Base-by-base conservation (phyloP, 1,140 invertebrate genomes). In the Maconellicoccus hirsutus region DNA sequence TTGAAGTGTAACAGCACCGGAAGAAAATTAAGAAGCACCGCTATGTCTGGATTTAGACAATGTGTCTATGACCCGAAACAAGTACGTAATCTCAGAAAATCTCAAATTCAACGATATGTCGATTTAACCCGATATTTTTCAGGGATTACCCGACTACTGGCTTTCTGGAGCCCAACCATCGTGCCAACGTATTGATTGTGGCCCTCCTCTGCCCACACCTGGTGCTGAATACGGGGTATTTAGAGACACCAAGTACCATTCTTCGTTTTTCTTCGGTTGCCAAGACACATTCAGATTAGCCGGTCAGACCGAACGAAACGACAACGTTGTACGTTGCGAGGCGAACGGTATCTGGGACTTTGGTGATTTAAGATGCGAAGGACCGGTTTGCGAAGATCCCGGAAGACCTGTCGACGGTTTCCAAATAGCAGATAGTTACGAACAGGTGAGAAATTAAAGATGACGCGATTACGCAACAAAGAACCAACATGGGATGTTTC, bases 291-390 rank as follows among this genome's bases (percentile, higher is more conserved):
- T 97, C 78, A 94, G 92, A 77, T 79, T 97, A 23, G 93, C 93
- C 26, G 94, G 95, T 2, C 92, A 96, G 82, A 94, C 92, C 0
- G 90, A 86, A 38, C 88, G 88, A 75, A 90, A 93, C 75, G 94
- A 98, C 76, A 94, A 95, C 77, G 88, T 94, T 21, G 93, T 98
- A 0, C 86, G 89, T 70, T 98, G 95, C 80, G 89, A 91, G 81
- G 87, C 87, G 1, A 94, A 94, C 78, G 93, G 92, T 7, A 88
- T 93, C 70, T 98, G 96, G 96, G 96, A 98, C 81, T 96, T 98
- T 80, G 95, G 95, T 10, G 93, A 97, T 79, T 82, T 98, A 19
- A 84, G 93, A 66, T 98, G 96, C 77, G 94, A 97, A 83, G 94
- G 94, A 71, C 93, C 94, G 22, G 93, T 96, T 0, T 98, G 95